Conservation (phyloP, 2,797 vertebrate species). For the Xenopus petersii region DNA sequence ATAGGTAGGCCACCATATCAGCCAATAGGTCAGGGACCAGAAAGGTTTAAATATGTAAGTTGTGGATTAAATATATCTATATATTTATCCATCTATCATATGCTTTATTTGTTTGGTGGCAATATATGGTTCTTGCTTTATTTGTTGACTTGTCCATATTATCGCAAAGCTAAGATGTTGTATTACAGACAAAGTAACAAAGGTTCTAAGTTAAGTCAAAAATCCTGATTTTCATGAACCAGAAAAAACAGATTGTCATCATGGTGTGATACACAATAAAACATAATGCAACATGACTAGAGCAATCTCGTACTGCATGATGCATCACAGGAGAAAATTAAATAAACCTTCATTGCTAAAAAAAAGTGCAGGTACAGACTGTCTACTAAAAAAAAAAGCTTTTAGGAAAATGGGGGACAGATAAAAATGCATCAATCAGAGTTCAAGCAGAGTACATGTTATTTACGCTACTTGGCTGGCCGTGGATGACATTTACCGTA, state of each 20-base stretch:
- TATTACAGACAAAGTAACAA: no score
- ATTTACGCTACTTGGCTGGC: constrained; percentile 28
- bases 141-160: no score
- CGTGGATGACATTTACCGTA: constrained; percentile 11
- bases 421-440: constrained; percentile 20
- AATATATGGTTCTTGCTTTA: no score
- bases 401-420: constrained; percentile 12
- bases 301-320: constrained; percentile 1
- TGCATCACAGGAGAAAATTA: background rate
- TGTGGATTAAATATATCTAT: no score
- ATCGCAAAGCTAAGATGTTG: background rate
- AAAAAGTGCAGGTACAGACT: constrained; percentile 11
- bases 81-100: no score
- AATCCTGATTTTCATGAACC: background rate
- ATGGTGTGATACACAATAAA: constrained; percentile 27
- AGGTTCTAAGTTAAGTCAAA: background rate
- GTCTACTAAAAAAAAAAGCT: constrained; percentile 18
- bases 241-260: constrained; percentile 1
- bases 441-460: constrained; percentile 25
- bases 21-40: no score
- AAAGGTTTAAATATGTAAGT: no score
- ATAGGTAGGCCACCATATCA: no score
- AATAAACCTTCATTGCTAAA: constrained; percentile 1
- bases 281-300: constrained; percentile 28
- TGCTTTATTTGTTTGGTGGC: no score